Evolutionary conservation across 1,140 invertebrate species (phyloP), one percentile per base, ranked within the genome.

Genomic region (Pseudomyrmex concolor): DNA sequence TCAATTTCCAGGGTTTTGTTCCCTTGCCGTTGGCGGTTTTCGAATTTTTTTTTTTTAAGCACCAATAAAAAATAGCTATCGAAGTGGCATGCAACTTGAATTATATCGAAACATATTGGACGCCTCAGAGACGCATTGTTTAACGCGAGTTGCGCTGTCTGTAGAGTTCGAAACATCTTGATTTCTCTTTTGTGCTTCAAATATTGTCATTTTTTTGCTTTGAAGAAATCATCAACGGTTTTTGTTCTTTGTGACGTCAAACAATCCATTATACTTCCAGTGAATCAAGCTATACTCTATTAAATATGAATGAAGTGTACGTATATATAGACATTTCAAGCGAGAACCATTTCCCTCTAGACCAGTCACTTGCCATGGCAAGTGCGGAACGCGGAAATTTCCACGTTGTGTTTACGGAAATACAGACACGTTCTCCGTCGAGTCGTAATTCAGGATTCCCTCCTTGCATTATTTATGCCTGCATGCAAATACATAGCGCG

Each of bases 1-100:
- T 78, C 74, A 78, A 78, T 78, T 78, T 78, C 64, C 76, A 17
- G 51, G 50, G 68, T 78, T 78, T 68, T 78, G 76, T 70, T 78
- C 76, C 34, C 45, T 78, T 4, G 63, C 74, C 63, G 76, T 78
- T 70, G 76, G 76, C 64, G 64, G 51, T 78, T 78, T 78, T 78
- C 43, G 51, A 66, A 78, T 78, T 34, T 34, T 34, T 34, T 78
- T 78, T 78, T 78, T 78, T 19, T 51, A 48, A 68, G 64, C 64
- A 45, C 76, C 34, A n/a, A 78, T 78, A 51, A 78, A 78, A 78
- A 78, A 78, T 78, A 68, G 51, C 76, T 54, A 59, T 22, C 51
- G 43, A 48, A 43, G 68, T 59, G 76, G 66, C 64, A n/a, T 68
- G 13, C 63, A 57, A 48, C 19, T 67, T 43, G 51, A 78, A 78